Percentiles rank a stretch among this genome's conserved stretches.
phyloP scores from a whole-genome alignment of 2,888 invertebrate species.

The Apotomis turbidana region DNA sequence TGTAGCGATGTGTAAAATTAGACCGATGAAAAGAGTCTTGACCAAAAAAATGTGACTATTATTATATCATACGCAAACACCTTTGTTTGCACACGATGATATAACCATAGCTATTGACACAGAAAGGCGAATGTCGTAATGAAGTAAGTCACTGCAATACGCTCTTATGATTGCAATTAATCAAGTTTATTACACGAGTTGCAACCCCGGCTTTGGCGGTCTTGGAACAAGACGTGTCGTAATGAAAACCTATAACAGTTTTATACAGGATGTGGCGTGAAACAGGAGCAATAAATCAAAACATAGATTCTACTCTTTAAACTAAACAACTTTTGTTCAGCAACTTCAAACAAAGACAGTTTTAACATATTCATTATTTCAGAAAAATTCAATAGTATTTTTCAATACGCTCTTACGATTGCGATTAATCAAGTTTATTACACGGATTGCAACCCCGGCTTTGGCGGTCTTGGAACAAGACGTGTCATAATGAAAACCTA shows the following conservation, averaged over 20 bases:
- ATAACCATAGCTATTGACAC: background rate
- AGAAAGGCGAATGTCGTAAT: conserved; percentile 15
- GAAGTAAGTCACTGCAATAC: conserved; percentile 23
- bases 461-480: background rate
- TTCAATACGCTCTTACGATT: conserved; percentile 12
- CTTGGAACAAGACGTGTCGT: background rate
- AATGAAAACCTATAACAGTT: background rate
- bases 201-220: conserved; percentile 4
- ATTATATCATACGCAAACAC: no score
- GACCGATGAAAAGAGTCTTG: no score
- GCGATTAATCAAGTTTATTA: conserved; percentile 28
- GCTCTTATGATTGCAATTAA: conserved; percentile 27
- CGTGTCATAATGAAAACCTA: background rate
- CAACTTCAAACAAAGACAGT: no score
- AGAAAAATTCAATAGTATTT: no score
- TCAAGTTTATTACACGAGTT: conserved; percentile 18
- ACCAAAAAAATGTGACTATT: no score
- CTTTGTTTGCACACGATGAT: no score
- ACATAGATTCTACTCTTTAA: no score
- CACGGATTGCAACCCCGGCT: conserved; percentile 6
- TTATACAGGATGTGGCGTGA: no score
- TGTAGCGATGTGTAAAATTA: no score
- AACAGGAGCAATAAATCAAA: no score
- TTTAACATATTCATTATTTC: no score
- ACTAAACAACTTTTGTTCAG: no score